phyloP scores from a whole-genome alignment of 2,888 invertebrate species.

The Sipha maydis region DNA sequence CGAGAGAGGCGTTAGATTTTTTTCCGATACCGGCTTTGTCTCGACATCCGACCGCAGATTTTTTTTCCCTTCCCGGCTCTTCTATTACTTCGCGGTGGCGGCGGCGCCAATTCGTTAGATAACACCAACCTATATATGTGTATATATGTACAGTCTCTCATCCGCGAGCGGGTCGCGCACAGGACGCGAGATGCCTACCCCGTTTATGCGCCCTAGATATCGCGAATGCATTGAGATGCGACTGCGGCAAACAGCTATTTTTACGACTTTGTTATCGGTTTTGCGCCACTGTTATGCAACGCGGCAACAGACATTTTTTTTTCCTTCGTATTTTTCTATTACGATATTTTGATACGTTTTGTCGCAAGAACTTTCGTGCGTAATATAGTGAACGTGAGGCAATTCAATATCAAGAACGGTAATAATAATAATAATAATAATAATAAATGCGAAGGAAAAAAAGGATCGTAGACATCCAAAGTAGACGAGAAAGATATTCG shows the following conservation, averaged over 20 bases:
- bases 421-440: too few relatives aligned
- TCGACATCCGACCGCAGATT: conserved; percentile 7
- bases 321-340: background rate
- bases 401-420: background rate
- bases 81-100: background rate
- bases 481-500: background rate
- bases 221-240: background rate
- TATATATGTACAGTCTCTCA: background rate
- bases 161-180: background rate
- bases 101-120: conserved; percentile 29
- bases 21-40: conserved; percentile 32
- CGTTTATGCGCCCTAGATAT: background rate
- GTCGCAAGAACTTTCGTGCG: background rate
- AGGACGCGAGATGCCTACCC: background rate
- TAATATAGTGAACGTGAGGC: background rate
- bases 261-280: background rate
- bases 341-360: background rate
- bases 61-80: background rate
- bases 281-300: background rate
- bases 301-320: background rate
- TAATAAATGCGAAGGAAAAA: background rate
- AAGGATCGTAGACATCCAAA: background rate
- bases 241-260: background rate
- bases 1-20: conserved; percentile 39
- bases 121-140: background rate